A percentile compares a stretch with the other conserved stretches of the same genome.
Evolutionary conservation across 1,140 invertebrate species (phyloP).

Genomic region (Philotrypesis tridentata): DNA sequence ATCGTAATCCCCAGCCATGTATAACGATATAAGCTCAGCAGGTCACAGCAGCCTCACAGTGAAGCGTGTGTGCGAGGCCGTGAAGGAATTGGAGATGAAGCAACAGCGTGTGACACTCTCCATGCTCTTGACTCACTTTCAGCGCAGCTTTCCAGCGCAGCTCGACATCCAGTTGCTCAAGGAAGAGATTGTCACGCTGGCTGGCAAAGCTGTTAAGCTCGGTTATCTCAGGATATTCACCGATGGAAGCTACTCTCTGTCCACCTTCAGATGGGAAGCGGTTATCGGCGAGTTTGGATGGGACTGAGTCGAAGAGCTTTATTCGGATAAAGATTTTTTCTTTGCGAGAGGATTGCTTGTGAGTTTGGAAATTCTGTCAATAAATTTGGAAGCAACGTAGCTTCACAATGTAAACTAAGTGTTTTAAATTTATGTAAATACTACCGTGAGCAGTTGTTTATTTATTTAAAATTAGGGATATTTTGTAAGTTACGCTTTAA

Average conservation of each 20-base stretch:
- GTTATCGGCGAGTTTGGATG: slow-evolving; percentile 20
- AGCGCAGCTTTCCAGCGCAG: not conserved
- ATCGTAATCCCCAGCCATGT: not conserved
- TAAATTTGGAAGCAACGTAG: too few species aligned
- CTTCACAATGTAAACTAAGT: too few species aligned
- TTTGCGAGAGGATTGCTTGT: too few species aligned
- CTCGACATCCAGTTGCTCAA: not conserved
- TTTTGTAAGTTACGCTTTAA: too few species aligned
- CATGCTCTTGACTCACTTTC: slow-evolving; percentile 24
- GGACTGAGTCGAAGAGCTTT: slow-evolving; percentile 1
- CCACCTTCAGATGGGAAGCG: slow-evolving; percentile 20
- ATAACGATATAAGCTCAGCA: not conserved
- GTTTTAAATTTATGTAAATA: too few species aligned
- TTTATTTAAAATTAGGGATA: too few species aligned
- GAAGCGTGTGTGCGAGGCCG: slow-evolving; percentile 15
- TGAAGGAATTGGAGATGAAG: slow-evolving; percentile 32
- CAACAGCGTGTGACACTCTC: slow-evolving; percentile 9
- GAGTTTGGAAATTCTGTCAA: too few species aligned
- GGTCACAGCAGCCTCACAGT: not conserved
- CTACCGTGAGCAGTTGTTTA: too few species aligned
- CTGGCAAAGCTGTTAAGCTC: slow-evolving; percentile 10
- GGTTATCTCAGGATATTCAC: not conserved
- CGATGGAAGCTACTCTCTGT: not conserved
- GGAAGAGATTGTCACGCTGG: not conserved
- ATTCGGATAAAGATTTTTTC: too few species aligned